Evolutionary conservation across 2,888 invertebrate genomes (phyloP), one percentile per base, ranked within the genome.

Genomic region (Malthinus flaveolus): DNA sequence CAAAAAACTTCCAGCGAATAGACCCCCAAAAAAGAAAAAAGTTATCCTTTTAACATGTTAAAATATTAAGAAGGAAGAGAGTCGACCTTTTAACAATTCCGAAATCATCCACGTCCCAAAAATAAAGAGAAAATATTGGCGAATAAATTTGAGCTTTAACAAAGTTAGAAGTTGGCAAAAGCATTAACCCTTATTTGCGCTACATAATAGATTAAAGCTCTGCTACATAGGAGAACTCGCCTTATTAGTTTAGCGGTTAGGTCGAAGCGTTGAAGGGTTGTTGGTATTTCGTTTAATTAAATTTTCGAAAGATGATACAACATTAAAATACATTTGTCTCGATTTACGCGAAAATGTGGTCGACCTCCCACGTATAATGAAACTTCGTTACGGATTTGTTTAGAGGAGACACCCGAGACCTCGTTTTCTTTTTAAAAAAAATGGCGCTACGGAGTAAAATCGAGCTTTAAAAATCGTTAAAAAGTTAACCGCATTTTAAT

Each of bases 401-500:
- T 2, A 23, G 5, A 23, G 5, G 5, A 23, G 23, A 23, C 23
- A 5, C 2, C 3, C 23, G 23, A 23, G 23, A 23, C 23, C 23
- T 23, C n/a, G n/a, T 23, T 23, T 3, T 23, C 23, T 23, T 23
- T 23, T 23, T 23, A 3, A 23, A 23, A 23, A 23, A 3, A 23
- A n/a, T n/a, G n/a, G n/a, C 5, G 23, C 5, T 3, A 23, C 5
- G 15, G 15, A 42, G 23, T 42, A 13, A 15, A 42, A 42, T 42
- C 2, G 39, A 42, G 23, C 23, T 42, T 42, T 42, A 42, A 42
- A 15, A 15, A 1, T n/a, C 15, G 39, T 15, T 15, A 5, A 11
- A 12, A 37, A 42, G 39, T 42, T 23, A 42, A 42, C 36, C 52
- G 46, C 32, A 36, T 33, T 52, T 42, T 52, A 52, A 52, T 52